Evolutionary conservation across 2,113 vertebrate genomes (phyloP).

Genomic region (Petrocephalus microphthalmus): DNA sequence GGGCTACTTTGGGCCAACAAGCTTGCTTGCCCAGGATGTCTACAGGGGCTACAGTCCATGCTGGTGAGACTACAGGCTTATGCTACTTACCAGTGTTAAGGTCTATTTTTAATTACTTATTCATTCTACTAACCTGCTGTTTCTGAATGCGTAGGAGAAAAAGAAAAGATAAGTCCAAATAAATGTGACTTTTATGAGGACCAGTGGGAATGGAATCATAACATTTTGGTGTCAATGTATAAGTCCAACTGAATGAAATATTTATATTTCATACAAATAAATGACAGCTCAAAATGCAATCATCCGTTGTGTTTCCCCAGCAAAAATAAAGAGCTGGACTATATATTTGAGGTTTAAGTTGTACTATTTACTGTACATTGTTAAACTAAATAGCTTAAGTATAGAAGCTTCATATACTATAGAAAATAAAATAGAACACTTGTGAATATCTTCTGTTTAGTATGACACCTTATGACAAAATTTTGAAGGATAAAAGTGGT

Average conservation of each 20-base stretch:
- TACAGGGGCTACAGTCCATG: slow-evolving; percentile 59
- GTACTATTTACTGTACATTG: background rate
- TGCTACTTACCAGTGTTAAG: slow-evolving; percentile 66
- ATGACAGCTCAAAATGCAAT: background rate
- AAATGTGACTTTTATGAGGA: slow-evolving; percentile 48
- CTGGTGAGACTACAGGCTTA: slow-evolving; percentile 59
- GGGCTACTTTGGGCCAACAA: slow-evolving; percentile 66
- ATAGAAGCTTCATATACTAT: background rate
- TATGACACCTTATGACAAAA: background rate
- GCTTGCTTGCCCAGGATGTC: slow-evolving; percentile 54
- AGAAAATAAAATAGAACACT: background rate
- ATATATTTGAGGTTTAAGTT: background rate
- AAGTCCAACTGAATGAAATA: background rate
- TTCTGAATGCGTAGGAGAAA: slow-evolving; percentile 68
- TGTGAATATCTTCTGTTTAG: background rate
- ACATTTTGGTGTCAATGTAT: slow-evolving; percentile 7
- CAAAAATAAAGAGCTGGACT: background rate
- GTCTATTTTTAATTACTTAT: slow-evolving; percentile 64
- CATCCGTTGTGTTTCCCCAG: background rate
- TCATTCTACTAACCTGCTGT: slow-evolving; percentile 69
- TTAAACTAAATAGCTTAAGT: background rate
- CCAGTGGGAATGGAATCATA: slow-evolving; percentile 37
- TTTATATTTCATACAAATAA: background rate
- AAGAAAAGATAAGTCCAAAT: slow-evolving; percentile 70
- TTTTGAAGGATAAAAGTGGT: background rate